Percentiles rank a stretch among this genome's conserved stretches.
phyloP scores from a whole-genome alignment of 2,113 vertebrate species.

The Smithornis capensis region DNA sequence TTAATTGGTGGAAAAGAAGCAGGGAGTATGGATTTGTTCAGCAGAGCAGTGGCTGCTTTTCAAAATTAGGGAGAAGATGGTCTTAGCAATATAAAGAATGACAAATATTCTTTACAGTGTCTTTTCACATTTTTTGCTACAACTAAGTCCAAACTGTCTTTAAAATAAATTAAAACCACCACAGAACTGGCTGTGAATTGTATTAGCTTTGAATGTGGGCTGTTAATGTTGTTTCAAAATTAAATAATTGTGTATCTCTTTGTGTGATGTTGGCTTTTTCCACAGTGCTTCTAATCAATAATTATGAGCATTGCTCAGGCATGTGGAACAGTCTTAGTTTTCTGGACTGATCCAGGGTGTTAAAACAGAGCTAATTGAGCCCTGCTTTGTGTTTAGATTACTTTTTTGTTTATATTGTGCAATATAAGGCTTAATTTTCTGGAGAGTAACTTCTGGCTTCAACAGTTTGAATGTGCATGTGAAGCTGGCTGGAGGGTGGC shows the following conservation, averaged over 20 bases:
- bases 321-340: background rate
- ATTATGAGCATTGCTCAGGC: background rate
- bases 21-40: background rate
- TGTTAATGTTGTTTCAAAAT: background rate
- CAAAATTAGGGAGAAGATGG: background rate
- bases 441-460: background rate
- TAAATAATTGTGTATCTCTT: background rate
- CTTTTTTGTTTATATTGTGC: background rate
- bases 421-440: background rate
- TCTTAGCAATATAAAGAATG: background rate
- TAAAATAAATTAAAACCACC: background rate
- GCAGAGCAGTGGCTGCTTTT: background rate
- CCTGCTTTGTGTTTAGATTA: background rate
- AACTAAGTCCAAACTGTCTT: background rate
- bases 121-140: background rate
- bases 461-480: background rate
- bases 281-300: background rate
- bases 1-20: background rate
- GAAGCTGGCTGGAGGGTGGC: background rate
- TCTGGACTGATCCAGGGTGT: background rate
- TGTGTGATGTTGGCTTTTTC: background rate
- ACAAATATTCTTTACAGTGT: background rate
- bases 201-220: background rate
- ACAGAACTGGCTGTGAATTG: background rate
- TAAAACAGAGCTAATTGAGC: background rate